These are phyloP conservation scores for Lamprologus sp. DNA, from an alignment of 2,113 vertebrate genomes.

Conservation along the genomic window DNA sequence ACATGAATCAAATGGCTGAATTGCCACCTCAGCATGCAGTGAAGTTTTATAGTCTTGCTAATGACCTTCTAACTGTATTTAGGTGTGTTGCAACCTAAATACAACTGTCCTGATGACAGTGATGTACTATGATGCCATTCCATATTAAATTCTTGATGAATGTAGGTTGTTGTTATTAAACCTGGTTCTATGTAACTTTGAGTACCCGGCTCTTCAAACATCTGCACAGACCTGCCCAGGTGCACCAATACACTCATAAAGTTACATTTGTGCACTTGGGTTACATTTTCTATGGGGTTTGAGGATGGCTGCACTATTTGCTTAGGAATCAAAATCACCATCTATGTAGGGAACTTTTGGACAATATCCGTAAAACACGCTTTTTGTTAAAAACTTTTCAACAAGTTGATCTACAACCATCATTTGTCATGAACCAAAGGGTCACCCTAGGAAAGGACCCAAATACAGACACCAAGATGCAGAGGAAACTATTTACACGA, in stretches of 20 bases:
- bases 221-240: neutral
- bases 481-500: neutral
- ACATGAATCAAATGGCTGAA: neutral
- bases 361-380: neutral
- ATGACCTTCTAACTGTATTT: neutral
- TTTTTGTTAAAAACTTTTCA: neutral
- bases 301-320: neutral
- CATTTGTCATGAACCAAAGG: neutral
- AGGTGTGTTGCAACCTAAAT: neutral
- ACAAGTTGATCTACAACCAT: neutral
- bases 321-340: neutral
- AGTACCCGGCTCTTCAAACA: neutral
- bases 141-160: neutral
- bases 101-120: neutral
- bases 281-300: neutral
- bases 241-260: neutral
- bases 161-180: neutral
- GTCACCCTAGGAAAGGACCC: neutral
- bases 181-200: neutral
- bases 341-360: neutral
- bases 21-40: neutral
- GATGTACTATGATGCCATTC: neutral
- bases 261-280: neutral
- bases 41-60: neutral
- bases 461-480: neutral